Conservation (phyloP, 2,113 vertebrate genomes). For the Pseudolaguvia tuberculata region DNA sequence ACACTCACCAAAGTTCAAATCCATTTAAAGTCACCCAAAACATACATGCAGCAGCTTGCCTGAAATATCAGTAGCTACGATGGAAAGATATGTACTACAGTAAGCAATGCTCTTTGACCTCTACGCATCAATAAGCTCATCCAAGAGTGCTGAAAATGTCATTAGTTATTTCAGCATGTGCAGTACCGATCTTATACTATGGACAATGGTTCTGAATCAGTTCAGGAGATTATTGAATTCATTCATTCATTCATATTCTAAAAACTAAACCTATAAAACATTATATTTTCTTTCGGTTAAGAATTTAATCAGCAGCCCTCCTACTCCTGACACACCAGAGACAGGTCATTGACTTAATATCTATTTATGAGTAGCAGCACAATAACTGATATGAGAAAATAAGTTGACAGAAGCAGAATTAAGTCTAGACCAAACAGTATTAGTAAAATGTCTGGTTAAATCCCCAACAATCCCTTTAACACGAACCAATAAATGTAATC, state of each 20-base stretch:
- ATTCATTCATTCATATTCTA: too few relatives aligned
- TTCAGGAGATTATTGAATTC: too few relatives aligned
- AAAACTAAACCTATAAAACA: too few relatives aligned
- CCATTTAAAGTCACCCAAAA: not conserved
- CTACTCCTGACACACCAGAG: not conserved
- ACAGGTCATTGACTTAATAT: not conserved
- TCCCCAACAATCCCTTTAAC: conserved; percentile 34
- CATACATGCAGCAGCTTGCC: not conserved
- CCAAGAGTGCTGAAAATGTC: conserved; percentile 14
- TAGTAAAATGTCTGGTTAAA: not conserved
- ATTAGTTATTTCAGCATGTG: not conserved
- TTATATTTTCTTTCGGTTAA: not conserved
- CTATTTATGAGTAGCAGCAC: not conserved
- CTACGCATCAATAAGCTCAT: conserved; percentile 10
- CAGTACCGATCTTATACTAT: too few relatives aligned
- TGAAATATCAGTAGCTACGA: conserved; percentile 38
- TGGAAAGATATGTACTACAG: not conserved
- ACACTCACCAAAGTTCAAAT: conserved; percentile 29
- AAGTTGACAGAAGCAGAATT: not conserved
- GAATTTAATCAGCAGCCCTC: not conserved
- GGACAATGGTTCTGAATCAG: too few relatives aligned
- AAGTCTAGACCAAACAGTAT: not conserved
- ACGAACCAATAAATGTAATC: conserved; percentile 31
- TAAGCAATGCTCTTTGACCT: conserved; percentile 31
- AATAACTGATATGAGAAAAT: not conserved